Evolutionary conservation across 2,888 invertebrate species (phyloP).

Genomic region (Schrankia costaestrigalis): DNA sequence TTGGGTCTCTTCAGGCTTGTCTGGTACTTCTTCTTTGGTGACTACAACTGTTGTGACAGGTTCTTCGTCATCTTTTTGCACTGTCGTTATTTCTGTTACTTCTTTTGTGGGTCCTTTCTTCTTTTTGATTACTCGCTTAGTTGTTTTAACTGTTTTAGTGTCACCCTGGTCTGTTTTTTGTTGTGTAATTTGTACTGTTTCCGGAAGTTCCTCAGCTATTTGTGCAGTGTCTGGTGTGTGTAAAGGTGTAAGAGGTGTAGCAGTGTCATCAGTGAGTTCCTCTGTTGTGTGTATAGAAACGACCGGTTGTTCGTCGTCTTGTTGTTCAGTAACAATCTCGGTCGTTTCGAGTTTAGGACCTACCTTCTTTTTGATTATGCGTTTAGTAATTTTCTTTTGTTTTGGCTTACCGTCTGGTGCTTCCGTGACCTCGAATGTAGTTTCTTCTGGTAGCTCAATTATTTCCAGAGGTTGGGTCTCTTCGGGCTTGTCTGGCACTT

Average conservation of each 20-base stretch:
- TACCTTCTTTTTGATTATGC: slow-evolving; percentile 34
- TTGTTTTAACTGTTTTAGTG: slow-evolving; percentile 17
- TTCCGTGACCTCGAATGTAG: slow-evolving; percentile 1
- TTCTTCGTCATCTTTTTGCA: slow-evolving; percentile 19
- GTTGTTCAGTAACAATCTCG: slow-evolving; percentile 25
- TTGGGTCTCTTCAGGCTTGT: slow-evolving; percentile 11
- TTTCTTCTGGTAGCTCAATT: slow-evolving; percentile 10
- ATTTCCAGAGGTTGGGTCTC: background rate
- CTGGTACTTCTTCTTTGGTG: slow-evolving; percentile 54
- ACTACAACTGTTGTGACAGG: slow-evolving; percentile 28
- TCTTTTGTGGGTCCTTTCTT: slow-evolving; percentile 28
- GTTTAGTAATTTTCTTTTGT: slow-evolving; percentile 34
- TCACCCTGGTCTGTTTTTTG: slow-evolving; percentile 32
- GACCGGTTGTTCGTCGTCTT: slow-evolving; percentile 33
- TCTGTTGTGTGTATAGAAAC: slow-evolving; percentile 38
- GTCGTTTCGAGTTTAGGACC: slow-evolving; percentile 36
- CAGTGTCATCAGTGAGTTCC: slow-evolving; percentile 30
- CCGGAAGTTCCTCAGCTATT: slow-evolving; percentile 32
- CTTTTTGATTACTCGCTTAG: slow-evolving; percentile 24
- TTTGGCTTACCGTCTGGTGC: slow-evolving; percentile 9
- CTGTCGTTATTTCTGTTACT: slow-evolving; percentile 20
- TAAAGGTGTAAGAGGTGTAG: slow-evolving; percentile 17
- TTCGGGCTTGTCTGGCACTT: background rate
- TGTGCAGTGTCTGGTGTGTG: slow-evolving; percentile 6
- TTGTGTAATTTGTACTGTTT: slow-evolving; percentile 52